Percentiles rank a stretch among this genome's conserved stretches.
Conservation (phyloP, 2,113 vertebrate species). For the Crotalus tigris region DNA sequence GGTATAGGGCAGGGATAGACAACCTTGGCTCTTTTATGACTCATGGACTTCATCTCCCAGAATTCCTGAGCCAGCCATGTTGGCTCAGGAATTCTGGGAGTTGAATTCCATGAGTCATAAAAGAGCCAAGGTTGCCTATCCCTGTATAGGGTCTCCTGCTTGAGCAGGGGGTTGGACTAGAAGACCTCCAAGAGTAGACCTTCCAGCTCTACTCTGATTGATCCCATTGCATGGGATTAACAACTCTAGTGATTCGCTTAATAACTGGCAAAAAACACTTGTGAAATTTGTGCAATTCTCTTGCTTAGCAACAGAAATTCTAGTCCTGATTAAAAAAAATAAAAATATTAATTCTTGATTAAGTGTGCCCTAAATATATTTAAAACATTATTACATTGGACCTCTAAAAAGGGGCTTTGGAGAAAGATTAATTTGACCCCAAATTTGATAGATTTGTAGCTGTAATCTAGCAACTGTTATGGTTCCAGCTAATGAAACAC, state of each 20-base stretch:
- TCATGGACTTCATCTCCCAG: too few species aligned
- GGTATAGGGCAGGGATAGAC: too few species aligned
- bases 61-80: too few species aligned
- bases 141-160: not conserved
- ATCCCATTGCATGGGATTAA: not conserved
- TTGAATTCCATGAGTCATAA: too few species aligned
- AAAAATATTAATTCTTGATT: not conserved
- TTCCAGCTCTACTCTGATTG: not conserved
- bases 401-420: not conserved
- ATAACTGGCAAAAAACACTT: not conserved
- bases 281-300: not conserved
- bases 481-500: too few species aligned
- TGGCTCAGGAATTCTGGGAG: too few species aligned
- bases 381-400: not conserved
- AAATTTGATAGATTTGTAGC: not conserved
- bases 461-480: not conserved
- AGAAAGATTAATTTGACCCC: not conserved
- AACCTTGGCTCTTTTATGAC: too few species aligned
- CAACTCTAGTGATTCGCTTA: not conserved
- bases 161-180: not conserved
- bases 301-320: not conserved
- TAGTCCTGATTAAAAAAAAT: not conserved
- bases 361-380: not conserved
- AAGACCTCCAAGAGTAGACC: not conserved
- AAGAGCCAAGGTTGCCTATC: too few species aligned